A percentile compares a stretch with the other conserved stretches of the same genome.
Evolutionary conservation across 2,113 vertebrate genomes (phyloP).

Genomic region (Sylvicapra grimmia): DNA sequence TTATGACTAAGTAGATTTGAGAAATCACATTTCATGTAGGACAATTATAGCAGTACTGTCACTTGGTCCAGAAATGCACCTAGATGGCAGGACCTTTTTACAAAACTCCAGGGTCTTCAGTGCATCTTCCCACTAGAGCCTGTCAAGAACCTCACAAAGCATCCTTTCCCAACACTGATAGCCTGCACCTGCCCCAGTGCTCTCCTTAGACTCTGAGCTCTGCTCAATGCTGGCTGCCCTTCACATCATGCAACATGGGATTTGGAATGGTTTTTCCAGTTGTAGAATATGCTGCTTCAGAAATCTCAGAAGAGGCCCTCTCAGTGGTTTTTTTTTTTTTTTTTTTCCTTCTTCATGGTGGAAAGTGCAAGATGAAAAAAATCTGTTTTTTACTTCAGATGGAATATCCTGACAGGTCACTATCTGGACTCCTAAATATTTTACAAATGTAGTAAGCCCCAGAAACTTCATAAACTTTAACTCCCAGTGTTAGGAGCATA

Average conservation of each 20-base stretch:
- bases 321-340: too few species aligned
- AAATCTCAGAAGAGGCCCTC: not conserved
- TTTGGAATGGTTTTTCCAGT: not conserved
- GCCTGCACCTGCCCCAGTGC: not conserved
- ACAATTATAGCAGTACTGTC: not conserved
- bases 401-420: not conserved
- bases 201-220: not conserved
- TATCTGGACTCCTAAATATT: not conserved
- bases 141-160: not conserved
- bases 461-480: not conserved
- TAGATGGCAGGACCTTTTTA: not conserved
- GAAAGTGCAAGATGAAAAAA: not conserved
- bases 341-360: not conserved
- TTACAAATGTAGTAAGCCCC: not conserved
- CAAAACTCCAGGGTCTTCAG: not conserved
- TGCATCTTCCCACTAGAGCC: too few species aligned
- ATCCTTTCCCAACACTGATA: not conserved
- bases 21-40: not conserved
- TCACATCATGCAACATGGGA: not conserved
- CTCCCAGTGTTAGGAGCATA: not conserved
- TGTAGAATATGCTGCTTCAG: not conserved
- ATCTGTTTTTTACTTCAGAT: not conserved
- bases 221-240: not conserved
- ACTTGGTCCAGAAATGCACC: not conserved
- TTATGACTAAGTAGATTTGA: not conserved